Evolutionary conservation across 2,113 vertebrate species (phyloP).

Genomic region (Carassius carassius): DNA sequence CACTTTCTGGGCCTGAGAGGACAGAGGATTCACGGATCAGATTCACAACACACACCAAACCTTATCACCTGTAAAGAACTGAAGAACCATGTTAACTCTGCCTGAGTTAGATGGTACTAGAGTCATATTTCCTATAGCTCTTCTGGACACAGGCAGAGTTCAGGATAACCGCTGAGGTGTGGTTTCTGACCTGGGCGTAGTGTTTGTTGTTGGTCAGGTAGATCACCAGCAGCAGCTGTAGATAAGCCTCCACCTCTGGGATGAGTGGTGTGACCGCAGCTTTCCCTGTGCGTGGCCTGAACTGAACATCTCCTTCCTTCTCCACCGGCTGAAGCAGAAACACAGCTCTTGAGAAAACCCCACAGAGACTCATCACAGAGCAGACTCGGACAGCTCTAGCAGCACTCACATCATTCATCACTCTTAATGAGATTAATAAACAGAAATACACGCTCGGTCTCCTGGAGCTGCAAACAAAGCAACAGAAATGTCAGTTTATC

Average conservation of each 20-base stretch:
- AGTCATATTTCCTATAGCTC: too few species aligned
- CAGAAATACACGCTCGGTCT: too few species aligned
- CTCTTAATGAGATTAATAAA: too few species aligned
- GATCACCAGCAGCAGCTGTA: conserved; percentile 92
- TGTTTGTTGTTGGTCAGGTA: conserved; percentile 92
- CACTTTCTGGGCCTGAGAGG: conserved; percentile 88
- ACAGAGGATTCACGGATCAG: neutral
- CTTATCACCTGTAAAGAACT: neutral
- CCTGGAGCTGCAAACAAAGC: too few species aligned
- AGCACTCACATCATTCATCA: too few species aligned
- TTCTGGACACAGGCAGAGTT: neutral
- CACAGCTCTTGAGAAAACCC: too few species aligned
- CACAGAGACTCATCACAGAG: too few species aligned
- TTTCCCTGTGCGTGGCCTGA: conserved; percentile 90
- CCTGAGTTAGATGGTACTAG: too few species aligned
- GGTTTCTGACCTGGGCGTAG: conserved; percentile 53
- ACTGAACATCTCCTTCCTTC: conserved; percentile 89
- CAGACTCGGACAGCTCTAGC: too few species aligned
- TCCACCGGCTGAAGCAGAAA: conserved; percentile 86
- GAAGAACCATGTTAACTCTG: too few species aligned
- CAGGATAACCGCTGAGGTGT: too few species aligned
- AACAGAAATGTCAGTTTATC: too few species aligned
- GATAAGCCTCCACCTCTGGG: conserved; percentile 93
- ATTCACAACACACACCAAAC: neutral
- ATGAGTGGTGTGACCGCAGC: conserved; percentile 85